phyloP scores from a whole-genome alignment of 2,888 invertebrate species.

The Apeira syringaria region DNA sequence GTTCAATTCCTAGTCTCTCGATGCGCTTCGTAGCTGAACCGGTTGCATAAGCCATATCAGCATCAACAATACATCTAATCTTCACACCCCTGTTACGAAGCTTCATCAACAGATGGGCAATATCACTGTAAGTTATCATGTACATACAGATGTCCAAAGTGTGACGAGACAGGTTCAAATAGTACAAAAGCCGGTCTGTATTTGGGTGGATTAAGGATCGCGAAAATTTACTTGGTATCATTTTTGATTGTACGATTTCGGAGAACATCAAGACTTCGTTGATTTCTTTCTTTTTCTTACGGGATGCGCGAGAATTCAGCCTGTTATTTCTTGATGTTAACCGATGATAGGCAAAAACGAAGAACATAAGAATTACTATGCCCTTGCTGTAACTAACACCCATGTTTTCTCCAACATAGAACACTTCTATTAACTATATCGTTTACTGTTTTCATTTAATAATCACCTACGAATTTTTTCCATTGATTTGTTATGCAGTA shows the following conservation, averaged over 20 bases:
- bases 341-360: neutral
- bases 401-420: no score
- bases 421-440: no score
- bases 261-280: neutral
- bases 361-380: neutral
- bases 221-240: neutral
- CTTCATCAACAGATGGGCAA: conserved; percentile 62
- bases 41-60: conserved; percentile 74
- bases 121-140: conserved; percentile 83
- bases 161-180: conserved; percentile 54
- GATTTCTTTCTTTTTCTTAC: neutral
- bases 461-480: no score
- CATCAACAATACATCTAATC: conserved; percentile 87
- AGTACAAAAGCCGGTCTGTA: conserved; percentile 49
- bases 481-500: no score
- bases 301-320: neutral
- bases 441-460: no score
- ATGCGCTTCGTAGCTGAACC: conserved; percentile 59
- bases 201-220: conserved; percentile 29
- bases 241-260: neutral
- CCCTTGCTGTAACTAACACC: neutral
- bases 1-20: conserved; percentile 65
- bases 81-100: conserved; percentile 56
- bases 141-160: conserved; percentile 89
- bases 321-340: neutral